These are phyloP conservation scores for Lycaena phlaeas DNA, from an alignment of 2,888 invertebrate species.

Conservation along the genomic window DNA sequence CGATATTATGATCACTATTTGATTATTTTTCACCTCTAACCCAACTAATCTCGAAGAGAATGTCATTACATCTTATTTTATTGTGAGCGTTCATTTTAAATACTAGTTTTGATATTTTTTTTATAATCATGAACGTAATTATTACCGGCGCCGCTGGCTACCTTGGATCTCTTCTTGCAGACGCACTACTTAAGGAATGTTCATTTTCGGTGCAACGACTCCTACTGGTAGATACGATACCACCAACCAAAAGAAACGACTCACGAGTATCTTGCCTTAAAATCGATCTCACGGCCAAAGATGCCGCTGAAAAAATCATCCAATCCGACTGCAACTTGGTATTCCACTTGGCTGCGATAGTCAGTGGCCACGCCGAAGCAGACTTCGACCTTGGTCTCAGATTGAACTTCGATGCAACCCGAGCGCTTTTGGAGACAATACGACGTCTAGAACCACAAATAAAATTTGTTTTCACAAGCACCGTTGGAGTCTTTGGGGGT, in stretches of 20 bases:
- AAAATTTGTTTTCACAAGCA: slow-evolving; percentile 46
- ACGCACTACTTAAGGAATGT: slow-evolving; percentile 14
- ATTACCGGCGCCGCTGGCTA: slow-evolving; percentile 52
- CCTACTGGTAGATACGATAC: slow-evolving; percentile 28
- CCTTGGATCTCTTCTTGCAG: slow-evolving; percentile 36
- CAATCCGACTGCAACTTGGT: slow-evolving; percentile 30
- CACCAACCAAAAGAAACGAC: slow-evolving; percentile 22
- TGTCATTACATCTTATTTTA: neutral
- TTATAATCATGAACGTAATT: slow-evolving; percentile 40
- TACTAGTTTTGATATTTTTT: slow-evolving; percentile 1
- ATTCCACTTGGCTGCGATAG: slow-evolving; percentile 54
- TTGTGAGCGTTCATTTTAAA: neutral
- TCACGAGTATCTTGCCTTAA: slow-evolving; percentile 29
- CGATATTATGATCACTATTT: neutral
- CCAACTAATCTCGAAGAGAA: neutral
- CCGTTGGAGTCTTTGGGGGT: slow-evolving; percentile 47
- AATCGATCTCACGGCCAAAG: slow-evolving; percentile 26
- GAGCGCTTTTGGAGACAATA: slow-evolving; percentile 41
- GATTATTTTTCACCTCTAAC: slow-evolving; percentile 5
- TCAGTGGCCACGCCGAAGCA: slow-evolving; percentile 52
- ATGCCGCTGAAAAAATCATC: slow-evolving; percentile 31
- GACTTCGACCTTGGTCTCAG: slow-evolving; percentile 50
- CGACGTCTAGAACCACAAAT: slow-evolving; percentile 30
- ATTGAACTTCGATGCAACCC: slow-evolving; percentile 51
- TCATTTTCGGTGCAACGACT: slow-evolving; percentile 16